phyloP scores from a whole-genome alignment of 2,888 invertebrate species.

The Cremastobaeus sp. region DNA sequence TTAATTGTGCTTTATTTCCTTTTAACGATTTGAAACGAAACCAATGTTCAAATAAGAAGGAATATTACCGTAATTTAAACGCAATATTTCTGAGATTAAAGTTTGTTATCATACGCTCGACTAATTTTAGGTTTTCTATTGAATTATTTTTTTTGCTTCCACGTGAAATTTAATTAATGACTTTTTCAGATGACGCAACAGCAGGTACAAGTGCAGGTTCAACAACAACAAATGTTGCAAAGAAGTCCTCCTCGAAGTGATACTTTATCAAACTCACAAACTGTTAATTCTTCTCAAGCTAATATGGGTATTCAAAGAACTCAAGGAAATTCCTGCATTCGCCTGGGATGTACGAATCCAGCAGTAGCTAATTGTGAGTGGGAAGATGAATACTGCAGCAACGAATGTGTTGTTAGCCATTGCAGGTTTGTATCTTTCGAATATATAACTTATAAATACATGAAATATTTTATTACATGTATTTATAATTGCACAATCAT shows the following conservation, averaged over 20 bases:
- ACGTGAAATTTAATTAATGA: too few relatives aligned
- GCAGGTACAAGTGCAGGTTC: slow-evolving; percentile 71
- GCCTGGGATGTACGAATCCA: slow-evolving; percentile 93
- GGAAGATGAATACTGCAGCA: slow-evolving; percentile 98
- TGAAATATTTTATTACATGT: background rate
- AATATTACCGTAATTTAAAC: too few relatives aligned
- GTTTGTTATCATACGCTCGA: too few relatives aligned
- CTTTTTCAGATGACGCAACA: slow-evolving; percentile 75
- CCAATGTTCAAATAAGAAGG: too few relatives aligned
- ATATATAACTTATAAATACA: slow-evolving; percentile 60
- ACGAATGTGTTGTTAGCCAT: slow-evolving; percentile 97
- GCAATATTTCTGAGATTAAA: too few relatives aligned
- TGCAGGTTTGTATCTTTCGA: too few relatives aligned
- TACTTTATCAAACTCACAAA: slow-evolving; percentile 72
- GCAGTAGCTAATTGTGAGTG: slow-evolving; percentile 95
- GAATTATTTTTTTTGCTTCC: slow-evolving; percentile 14
- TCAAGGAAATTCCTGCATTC: slow-evolving; percentile 83
- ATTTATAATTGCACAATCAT: background rate
- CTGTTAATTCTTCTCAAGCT: slow-evolving; percentile 69
- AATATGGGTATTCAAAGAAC: slow-evolving; percentile 70
- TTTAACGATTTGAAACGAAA: too few relatives aligned
- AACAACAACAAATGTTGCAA: slow-evolving; percentile 76
- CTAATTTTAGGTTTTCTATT: background rate
- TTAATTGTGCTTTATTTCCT: too few relatives aligned
- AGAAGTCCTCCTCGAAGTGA: slow-evolving; percentile 74